Conservation (phyloP, 2,888 invertebrate genomes). For the Resseliella maxima region DNA sequence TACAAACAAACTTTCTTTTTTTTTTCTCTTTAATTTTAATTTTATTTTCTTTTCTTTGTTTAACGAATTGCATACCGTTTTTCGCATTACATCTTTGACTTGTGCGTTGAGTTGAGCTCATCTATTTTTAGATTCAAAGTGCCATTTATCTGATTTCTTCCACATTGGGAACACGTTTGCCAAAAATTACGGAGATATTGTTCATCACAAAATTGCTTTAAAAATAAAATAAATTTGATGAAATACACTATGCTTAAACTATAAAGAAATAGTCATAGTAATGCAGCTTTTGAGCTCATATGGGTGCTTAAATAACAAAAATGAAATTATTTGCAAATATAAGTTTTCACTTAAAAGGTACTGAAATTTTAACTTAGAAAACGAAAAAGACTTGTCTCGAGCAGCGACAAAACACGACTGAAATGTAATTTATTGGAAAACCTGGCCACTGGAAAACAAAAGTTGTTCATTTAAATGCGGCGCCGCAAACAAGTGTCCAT, state of each 20-base stretch:
- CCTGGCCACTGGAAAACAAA: slow-evolving; percentile 34
- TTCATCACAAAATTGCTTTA: background rate
- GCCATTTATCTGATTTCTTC: slow-evolving; percentile 39
- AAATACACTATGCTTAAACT: background rate
- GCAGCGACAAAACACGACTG: slow-evolving; percentile 39
- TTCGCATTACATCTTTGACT: background rate
- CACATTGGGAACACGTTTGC: background rate
- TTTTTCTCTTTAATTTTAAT: background rate
- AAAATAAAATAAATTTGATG: background rate
- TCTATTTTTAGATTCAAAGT: slow-evolving; percentile 34
- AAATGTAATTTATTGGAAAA: slow-evolving; percentile 43
- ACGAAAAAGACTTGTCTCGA: background rate
- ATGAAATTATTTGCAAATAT: slow-evolving; percentile 7
- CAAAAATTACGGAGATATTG: background rate
- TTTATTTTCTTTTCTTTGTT: background rate
- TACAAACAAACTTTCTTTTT: background rate
- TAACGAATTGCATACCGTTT: background rate
- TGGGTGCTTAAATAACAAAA: background rate
- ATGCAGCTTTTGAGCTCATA: background rate
- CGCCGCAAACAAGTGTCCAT: slow-evolving; percentile 53
- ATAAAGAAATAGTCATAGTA: background rate
- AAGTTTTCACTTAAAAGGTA: background rate
- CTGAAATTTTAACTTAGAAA: background rate
- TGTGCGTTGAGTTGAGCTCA: slow-evolving; percentile 48
- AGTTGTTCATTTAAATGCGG: slow-evolving; percentile 49